These are phyloP conservation scores for Drosophila atripex DNA, from an alignment of 2,888 invertebrate species.

Conservation along the genomic window DNA sequence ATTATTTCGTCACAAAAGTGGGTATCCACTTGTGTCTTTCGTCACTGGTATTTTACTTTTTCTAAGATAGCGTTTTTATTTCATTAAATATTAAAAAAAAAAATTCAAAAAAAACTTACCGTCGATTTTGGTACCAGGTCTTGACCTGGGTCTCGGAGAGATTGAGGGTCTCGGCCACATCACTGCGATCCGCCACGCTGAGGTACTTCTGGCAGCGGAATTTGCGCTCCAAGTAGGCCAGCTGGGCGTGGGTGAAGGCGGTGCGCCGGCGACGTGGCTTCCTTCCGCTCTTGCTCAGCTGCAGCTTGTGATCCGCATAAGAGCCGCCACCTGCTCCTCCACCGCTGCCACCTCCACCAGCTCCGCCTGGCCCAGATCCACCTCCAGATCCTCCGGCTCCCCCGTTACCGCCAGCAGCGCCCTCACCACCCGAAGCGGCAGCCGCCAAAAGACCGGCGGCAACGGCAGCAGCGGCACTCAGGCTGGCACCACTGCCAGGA, in stretches of 20 bases:
- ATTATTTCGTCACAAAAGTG: too few species aligned
- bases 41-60: too few species aligned
- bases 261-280: conserved; percentile 94
- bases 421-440: conserved; percentile 57
- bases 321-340: conserved; percentile 19
- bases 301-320: conserved; percentile 78
- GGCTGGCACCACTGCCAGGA: conserved; percentile 5
- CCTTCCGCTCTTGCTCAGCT: conserved; percentile 86
- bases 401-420: conserved; percentile 45
- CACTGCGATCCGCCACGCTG: conserved; percentile 95
- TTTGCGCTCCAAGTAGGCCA: conserved; percentile 95
- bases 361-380: conserved; percentile 23
- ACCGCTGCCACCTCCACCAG: not conserved
- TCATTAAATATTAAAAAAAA: too few species aligned
- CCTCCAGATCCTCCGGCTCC: conserved; percentile 42
- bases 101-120: conserved; percentile 63
- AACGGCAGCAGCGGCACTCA: conserved; percentile 22
- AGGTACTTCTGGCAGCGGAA: conserved; percentile 97
- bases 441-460: conserved; percentile 49
- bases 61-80: too few species aligned
- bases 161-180: conserved; percentile 95
- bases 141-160: conserved; percentile 97
- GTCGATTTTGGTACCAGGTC: conserved; percentile 90
- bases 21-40: too few species aligned
- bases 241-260: conserved; percentile 96